Percentiles rank a stretch among this genome's conserved stretches.
These are phyloP conservation scores for Erpornis zantholeuca DNA, from an alignment of 2,113 vertebrate genomes.

Conservation along the genomic window DNA sequence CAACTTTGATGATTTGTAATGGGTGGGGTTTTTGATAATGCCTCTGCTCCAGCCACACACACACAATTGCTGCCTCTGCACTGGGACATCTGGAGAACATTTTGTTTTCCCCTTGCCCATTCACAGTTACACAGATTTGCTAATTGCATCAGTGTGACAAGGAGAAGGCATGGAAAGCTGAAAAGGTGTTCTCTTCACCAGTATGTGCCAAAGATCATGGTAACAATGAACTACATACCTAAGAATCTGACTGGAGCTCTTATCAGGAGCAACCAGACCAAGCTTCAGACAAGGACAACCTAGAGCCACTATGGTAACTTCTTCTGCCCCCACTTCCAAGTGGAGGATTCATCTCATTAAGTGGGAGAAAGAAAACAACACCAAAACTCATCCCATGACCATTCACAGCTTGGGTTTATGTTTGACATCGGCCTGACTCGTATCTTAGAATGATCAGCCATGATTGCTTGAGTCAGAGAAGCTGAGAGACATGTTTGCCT, in stretches of 20 bases:
- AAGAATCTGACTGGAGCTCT: neutral
- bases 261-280: neutral
- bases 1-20: neutral
- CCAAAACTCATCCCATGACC: neutral
- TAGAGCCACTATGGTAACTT: neutral
- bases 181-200: neutral
- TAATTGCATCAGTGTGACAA: neutral
- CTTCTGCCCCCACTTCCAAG: neutral
- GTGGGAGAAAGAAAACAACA: neutral
- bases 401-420: neutral
- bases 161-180: neutral
- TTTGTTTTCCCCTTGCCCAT: neutral
- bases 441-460: neutral
- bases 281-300: neutral
- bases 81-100: neutral
- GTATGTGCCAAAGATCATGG: rapidly evolving
- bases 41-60: neutral
- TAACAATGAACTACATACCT: neutral
- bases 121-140: neutral
- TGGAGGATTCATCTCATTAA: neutral
- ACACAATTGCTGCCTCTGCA: neutral
- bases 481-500: neutral
- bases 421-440: neutral
- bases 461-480: neutral
- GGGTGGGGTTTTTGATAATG: neutral